Conservation (phyloP, 2,888 invertebrate species). For the Dasypolia templi region DNA sequence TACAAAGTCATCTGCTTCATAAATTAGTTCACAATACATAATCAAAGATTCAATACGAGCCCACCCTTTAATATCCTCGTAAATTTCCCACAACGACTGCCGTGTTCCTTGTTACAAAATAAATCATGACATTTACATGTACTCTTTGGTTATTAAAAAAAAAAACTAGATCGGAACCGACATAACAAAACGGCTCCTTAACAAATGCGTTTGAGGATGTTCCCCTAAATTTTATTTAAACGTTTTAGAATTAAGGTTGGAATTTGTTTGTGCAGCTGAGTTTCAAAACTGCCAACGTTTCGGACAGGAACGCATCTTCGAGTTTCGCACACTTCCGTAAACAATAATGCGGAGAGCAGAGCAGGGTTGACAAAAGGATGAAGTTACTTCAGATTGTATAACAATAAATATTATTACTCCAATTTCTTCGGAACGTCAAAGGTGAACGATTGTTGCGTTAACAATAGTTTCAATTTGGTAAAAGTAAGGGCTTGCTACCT, state of each 20-base stretch:
- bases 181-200: conserved; percentile 65
- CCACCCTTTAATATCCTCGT: conserved; percentile 85
- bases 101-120: conserved; percentile 87
- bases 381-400: conserved; percentile 83
- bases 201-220: conserved; percentile 56
- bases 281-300: conserved; percentile 36
- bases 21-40: conserved; percentile 77
- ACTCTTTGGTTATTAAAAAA: conserved; percentile 70
- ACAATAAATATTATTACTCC: conserved; percentile 85
- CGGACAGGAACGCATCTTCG: conserved; percentile 65
- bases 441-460: conserved; percentile 77
- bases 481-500: conserved; percentile 73
- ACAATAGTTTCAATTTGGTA: conserved; percentile 81
- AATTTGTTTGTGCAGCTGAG: conserved; percentile 19
- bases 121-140: conserved; percentile 86
- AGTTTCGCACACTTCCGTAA: conserved; percentile 86
- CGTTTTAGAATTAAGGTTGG: conserved; percentile 33
- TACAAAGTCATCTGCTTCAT: conserved; percentile 71
- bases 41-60: conserved; percentile 75
- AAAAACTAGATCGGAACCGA: conserved; percentile 83
- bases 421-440: conserved; percentile 74
- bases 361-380: conserved; percentile 77
- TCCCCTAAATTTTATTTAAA: conserved; percentile 52
- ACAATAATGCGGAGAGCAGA: conserved; percentile 71
- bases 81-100: conserved; percentile 87